Percentiles rank a stretch among this genome's conserved stretches.
Evolutionary conservation across 2,797 vertebrate genomes (phyloP).

Genomic region (Glyptemys insculpta): DNA sequence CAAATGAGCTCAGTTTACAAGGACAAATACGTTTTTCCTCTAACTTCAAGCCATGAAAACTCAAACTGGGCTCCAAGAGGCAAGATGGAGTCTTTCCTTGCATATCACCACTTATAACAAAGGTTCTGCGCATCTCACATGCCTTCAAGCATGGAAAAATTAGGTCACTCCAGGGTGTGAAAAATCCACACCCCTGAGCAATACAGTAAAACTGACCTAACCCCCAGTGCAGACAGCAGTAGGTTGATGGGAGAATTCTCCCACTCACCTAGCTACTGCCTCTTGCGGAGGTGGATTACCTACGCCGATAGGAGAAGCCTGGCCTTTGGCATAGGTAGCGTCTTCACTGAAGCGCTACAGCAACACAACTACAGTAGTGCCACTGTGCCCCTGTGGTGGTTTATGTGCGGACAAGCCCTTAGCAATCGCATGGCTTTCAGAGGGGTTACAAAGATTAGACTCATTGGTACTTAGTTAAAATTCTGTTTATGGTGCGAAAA

Average conservation of each 20-base stretch:
- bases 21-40: neutral
- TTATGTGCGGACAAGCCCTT: neutral
- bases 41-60: neutral
- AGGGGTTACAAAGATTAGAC: neutral
- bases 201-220: neutral
- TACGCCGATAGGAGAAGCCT: no score
- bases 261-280: no score
- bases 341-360: no score
- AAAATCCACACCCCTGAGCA: neutral
- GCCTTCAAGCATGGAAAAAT: neutral
- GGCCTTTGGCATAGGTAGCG: no score
- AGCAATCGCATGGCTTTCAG: neutral
- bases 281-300: no score
- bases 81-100: neutral
- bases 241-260: neutral
- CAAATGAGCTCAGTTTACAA: neutral
- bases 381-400: no score
- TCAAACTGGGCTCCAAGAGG: neutral
- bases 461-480: neutral
- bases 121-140: neutral
- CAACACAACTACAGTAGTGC: no score
- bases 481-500: neutral
- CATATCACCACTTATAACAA: neutral
- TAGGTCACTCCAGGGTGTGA: no score
- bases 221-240: neutral